Conservation (phyloP, 1,140 invertebrate species). For the Arion vulgaris region DNA sequence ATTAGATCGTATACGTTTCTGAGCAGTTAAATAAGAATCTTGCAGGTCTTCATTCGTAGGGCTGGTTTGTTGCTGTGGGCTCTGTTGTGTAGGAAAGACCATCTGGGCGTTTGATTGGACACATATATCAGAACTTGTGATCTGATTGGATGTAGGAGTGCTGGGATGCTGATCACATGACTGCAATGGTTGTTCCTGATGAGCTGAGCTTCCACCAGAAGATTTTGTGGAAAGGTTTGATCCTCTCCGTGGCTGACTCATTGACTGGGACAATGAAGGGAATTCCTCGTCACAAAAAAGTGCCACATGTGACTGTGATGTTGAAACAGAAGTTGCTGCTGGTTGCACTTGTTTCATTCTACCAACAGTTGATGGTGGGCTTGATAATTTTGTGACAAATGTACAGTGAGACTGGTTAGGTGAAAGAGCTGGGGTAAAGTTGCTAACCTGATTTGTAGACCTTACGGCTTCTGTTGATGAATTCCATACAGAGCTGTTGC, state of each 20-base stretch:
- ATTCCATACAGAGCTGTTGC: not conserved
- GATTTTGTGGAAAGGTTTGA: constrained; percentile 8
- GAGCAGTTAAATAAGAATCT: not conserved
- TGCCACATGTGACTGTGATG: not conserved
- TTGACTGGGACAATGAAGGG: constrained; percentile 3
- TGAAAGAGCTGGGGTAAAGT: not conserved
- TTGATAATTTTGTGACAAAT: not conserved
- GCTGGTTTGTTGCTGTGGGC: not conserved
- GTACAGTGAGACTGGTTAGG: not conserved
- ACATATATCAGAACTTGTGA: not conserved
- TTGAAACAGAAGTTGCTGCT: not conserved
- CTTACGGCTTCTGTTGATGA: not conserved
- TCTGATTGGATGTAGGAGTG: not conserved
- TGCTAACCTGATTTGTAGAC: not conserved
- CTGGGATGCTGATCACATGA: not conserved
- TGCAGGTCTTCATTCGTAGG: not conserved
- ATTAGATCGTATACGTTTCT: not conserved
- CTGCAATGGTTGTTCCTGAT: not conserved
- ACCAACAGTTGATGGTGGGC: not conserved
- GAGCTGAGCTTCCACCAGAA: not conserved
- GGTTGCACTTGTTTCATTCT: not conserved
- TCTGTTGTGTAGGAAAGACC: not conserved
- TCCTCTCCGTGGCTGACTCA: not conserved
- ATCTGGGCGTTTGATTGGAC: not conserved
- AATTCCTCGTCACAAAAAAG: not conserved